A percentile compares a stretch with the other conserved stretches of the same genome.
Conservation (phyloP, 2,797 vertebrate genomes). For the Epinephelus malabaricus region DNA sequence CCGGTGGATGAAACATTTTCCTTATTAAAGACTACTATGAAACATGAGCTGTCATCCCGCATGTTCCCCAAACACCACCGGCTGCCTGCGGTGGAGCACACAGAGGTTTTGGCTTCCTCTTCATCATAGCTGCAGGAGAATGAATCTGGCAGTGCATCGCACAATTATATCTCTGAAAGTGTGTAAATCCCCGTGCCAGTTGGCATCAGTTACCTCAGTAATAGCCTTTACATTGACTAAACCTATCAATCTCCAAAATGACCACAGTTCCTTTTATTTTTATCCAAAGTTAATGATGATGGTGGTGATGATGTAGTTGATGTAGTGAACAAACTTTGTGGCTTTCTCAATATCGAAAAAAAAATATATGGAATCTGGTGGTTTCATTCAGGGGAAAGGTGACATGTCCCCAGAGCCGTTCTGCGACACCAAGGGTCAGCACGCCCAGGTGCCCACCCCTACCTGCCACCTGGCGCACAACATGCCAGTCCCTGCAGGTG, state of each 20-base stretch:
- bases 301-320: neutral
- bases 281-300: neutral
- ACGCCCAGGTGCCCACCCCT: too few species aligned
- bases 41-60: constrained; percentile 19
- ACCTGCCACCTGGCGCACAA: too few species aligned
- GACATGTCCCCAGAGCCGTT: too few species aligned
- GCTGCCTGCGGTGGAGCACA: constrained; percentile 10
- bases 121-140: constrained; percentile 34
- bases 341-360: neutral
- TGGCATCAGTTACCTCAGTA: constrained; percentile 51
- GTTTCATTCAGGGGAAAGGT: too few species aligned
- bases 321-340: constrained; percentile 1
- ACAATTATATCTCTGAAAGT: constrained; percentile 40
- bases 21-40: constrained; percentile 32
- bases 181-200: constrained; percentile 22
- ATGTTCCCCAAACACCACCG: constrained; percentile 20
- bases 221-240: constrained; percentile 45
- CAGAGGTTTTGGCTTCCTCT: constrained; percentile 31
- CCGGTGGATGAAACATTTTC: constrained; percentile 7
- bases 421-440: too few species aligned
- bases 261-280: constrained; percentile 1
- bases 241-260: constrained; percentile 31
- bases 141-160: constrained; percentile 24
- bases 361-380: neutral
- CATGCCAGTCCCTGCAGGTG: too few species aligned